Evolutionary conservation across 2,113 vertebrate genomes (phyloP).

Genomic region (Geococcyx californianus): DNA sequence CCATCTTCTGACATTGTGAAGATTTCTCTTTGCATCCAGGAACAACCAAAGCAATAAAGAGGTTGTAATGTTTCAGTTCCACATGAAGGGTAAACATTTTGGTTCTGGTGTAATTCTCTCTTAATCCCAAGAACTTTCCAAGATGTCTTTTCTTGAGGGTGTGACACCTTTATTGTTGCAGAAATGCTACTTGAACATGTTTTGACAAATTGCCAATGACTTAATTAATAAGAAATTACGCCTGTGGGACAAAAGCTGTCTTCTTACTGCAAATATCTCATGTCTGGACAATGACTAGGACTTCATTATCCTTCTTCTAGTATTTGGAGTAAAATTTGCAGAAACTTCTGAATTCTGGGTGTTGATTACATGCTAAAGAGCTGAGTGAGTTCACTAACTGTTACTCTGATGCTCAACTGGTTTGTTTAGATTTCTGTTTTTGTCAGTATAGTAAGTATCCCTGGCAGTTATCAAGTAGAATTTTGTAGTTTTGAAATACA

Average conservation of each 20-base stretch:
- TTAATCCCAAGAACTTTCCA: background rate
- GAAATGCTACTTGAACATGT: background rate
- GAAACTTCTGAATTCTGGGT: background rate
- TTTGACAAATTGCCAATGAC: background rate
- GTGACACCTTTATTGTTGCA: fast-evolving
- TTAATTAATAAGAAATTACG: background rate
- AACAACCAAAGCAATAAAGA: background rate
- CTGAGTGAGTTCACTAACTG: background rate
- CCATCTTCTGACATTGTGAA: background rate
- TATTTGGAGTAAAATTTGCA: background rate
- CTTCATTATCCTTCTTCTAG: background rate
- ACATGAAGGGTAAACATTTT: fast-evolving
- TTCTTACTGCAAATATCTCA: background rate
- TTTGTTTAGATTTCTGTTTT: background rate
- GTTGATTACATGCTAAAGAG: background rate
- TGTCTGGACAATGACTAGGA: background rate
- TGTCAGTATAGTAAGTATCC: background rate
- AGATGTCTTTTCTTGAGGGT: background rate
- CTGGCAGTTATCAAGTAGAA: background rate
- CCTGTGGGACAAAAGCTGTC: background rate
- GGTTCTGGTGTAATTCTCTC: background rate
- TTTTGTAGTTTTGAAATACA: background rate
- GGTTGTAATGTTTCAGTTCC: background rate
- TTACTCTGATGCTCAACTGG: background rate
- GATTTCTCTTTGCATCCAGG: background rate